These are phyloP conservation scores for Trissolcus basalis DNA, from an alignment of 1,140 invertebrate genomes.

Conservation along the genomic window DNA sequence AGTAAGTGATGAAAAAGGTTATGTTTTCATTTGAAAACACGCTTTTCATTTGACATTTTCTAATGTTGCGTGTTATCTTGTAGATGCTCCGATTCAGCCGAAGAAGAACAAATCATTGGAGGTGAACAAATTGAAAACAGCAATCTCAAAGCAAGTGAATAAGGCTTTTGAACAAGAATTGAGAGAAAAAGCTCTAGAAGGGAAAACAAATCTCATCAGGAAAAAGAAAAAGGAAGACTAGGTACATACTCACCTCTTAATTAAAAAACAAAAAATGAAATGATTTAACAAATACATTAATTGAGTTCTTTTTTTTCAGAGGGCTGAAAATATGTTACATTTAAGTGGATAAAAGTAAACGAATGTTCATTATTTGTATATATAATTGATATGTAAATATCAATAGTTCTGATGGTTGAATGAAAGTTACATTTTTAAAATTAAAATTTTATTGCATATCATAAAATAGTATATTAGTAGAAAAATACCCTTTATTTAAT, in stretches of 20 bases:
- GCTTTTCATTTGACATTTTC: too few species aligned
- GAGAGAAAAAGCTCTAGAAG: conserved; percentile 76
- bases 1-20: conserved; percentile 25
- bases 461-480: too few species aligned
- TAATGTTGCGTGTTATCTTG: background rate
- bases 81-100: conserved; percentile 79
- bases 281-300: background rate
- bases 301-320: too few species aligned
- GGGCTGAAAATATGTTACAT: too few species aligned
- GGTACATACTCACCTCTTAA: too few species aligned
- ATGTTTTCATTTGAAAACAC: background rate
- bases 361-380: too few species aligned
- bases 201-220: conserved; percentile 71
- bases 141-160: conserved; percentile 80
- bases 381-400: too few species aligned
- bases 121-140: conserved; percentile 79
- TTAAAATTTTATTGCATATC: too few species aligned
- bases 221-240: conserved; percentile 56
- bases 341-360: too few species aligned
- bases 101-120: conserved; percentile 79
- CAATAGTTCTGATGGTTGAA: too few species aligned
- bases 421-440: too few species aligned
- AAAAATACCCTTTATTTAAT: too few species aligned
- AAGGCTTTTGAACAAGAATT: conserved; percentile 80
- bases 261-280: conserved; percentile 7